Conservation (phyloP, 2,797 vertebrate genomes). For the Mustela erminea region DNA sequence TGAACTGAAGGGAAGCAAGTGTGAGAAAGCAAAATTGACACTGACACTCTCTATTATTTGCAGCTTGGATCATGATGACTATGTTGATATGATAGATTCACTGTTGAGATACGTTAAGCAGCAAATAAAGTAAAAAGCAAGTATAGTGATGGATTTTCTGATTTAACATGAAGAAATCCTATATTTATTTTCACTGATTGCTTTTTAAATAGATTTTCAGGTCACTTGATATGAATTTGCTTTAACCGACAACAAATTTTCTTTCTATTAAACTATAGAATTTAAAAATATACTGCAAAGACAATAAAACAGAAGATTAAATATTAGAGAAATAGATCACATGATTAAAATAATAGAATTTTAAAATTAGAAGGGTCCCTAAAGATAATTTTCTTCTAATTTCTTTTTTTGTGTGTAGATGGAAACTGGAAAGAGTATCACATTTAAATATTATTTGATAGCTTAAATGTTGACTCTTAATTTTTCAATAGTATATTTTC, state of each 20-base stretch:
- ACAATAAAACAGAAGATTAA: slow-evolving; percentile 72
- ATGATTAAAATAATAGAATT: slow-evolving; percentile 68
- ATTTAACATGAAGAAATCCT: slow-evolving; percentile 78
- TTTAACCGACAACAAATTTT: slow-evolving; percentile 61
- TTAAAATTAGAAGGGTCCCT: slow-evolving; percentile 32
- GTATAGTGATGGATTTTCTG: slow-evolving; percentile 82
- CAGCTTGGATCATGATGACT: slow-evolving; percentile 96
- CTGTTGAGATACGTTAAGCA: slow-evolving; percentile 92
- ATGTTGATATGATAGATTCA: slow-evolving; percentile 94
- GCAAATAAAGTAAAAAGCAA: slow-evolving; percentile 85
- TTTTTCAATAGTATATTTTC: slow-evolving; percentile 73
- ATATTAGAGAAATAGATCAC: slow-evolving; percentile 48
- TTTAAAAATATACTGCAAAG: slow-evolving; percentile 60
- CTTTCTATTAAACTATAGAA: background rate
- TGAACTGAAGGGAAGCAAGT: slow-evolving; percentile 94
- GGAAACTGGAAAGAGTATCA: background rate
- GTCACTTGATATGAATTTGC: slow-evolving; percentile 74
- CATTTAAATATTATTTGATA: slow-evolving; percentile 60
- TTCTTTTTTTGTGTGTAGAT: slow-evolving; percentile 37
- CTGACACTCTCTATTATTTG: slow-evolving; percentile 98
- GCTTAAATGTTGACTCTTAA: slow-evolving; percentile 68
- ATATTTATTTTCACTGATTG: slow-evolving; percentile 76
- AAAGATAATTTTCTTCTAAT: slow-evolving; percentile 70
- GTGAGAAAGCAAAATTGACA: slow-evolving; percentile 98
- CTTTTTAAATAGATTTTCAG: slow-evolving; percentile 75